phyloP scores from a whole-genome alignment of 1,140 invertebrate genomes.

The Diuraphis noxia region DNA sequence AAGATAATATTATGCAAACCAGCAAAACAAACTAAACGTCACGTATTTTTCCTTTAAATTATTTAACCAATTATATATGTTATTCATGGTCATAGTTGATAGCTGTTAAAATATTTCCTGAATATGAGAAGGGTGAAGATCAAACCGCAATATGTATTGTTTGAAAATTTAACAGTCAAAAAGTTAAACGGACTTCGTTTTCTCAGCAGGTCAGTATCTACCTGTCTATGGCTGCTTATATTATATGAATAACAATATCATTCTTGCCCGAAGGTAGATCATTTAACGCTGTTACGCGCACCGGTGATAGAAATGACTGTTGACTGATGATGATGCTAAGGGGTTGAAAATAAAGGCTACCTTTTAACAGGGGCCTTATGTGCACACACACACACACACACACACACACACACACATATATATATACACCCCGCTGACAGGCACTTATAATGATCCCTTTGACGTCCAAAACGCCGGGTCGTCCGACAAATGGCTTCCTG shows the following conservation, averaged over 20 bases:
- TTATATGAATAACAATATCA: neutral
- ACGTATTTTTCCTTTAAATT: neutral
- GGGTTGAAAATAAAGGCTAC: slow-evolving; percentile 28
- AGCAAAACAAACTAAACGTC: neutral
- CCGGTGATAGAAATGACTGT: slow-evolving; percentile 1
- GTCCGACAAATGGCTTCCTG: slow-evolving; percentile 34
- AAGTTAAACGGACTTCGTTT: neutral
- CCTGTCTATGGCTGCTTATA: neutral
- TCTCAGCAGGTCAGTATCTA: neutral
- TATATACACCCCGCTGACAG: neutral
- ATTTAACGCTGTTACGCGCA: slow-evolving; percentile 23
- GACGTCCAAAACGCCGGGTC: slow-evolving; percentile 19
- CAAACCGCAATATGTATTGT: neutral
- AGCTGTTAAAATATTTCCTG: neutral
- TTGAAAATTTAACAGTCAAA: neutral
- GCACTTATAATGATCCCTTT: slow-evolving; percentile 37
- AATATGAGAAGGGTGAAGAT: neutral
- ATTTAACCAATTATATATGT: neutral
- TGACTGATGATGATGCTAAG: slow-evolving; percentile 19
- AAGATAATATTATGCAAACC: slow-evolving; percentile 3
- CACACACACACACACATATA: neutral
- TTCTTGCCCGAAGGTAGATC: neutral
- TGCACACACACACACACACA: neutral
- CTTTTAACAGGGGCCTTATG: slow-evolving; percentile 4
- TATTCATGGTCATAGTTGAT: neutral